These are phyloP conservation scores for Conistra vaccinii DNA, from an alignment of 2,888 invertebrate genomes.

Conservation along the genomic window DNA sequence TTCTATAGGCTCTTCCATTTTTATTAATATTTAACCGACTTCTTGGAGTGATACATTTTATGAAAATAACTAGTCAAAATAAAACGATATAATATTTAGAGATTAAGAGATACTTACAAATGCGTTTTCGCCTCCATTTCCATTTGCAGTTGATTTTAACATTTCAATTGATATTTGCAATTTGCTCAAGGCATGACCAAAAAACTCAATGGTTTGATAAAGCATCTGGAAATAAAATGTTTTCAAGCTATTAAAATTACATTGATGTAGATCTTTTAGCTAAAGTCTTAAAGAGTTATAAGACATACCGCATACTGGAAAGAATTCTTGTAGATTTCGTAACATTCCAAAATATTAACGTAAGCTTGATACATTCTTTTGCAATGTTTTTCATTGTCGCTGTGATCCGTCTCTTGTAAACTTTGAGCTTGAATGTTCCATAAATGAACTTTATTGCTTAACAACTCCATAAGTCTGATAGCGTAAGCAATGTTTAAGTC, in stretches of 20 bases:
- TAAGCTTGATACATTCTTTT: slow-evolving; percentile 31
- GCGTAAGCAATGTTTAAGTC: slow-evolving; percentile 33
- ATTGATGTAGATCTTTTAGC: neutral
- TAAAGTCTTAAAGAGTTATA: neutral
- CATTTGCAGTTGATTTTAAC: neutral
- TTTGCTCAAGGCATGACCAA: no score
- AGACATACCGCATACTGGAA: neutral
- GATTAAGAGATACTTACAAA: neutral
- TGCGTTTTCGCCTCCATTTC: neutral
- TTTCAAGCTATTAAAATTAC: neutral
- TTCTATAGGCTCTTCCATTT: no score
- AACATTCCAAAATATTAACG: slow-evolving; percentile 29
- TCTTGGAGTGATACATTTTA: no score
- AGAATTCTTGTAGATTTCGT: neutral
- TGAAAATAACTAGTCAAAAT: no score
- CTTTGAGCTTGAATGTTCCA: slow-evolving; percentile 33
- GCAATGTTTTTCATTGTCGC: neutral
- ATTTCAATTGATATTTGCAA: neutral
- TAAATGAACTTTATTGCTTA: slow-evolving; percentile 38
- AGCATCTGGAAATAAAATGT: neutral
- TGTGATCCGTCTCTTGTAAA: neutral
- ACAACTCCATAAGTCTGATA: slow-evolving; percentile 14
- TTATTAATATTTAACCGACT: no score
- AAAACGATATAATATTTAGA: no score
- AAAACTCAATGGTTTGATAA: neutral